Base-by-base conservation (phyloP, 2,888 invertebrate genomes). In the Himalopsyche anomala region DNA sequence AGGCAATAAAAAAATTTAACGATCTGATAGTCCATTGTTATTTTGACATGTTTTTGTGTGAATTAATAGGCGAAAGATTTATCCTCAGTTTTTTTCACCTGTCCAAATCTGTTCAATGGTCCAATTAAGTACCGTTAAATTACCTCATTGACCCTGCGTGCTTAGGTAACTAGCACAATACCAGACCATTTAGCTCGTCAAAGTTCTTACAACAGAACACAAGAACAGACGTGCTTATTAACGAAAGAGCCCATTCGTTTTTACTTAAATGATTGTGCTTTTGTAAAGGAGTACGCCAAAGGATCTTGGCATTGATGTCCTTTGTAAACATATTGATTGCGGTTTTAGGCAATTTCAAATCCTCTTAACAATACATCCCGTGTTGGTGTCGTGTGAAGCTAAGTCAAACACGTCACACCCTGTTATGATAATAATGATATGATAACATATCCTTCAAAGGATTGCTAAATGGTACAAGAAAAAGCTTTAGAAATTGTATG, bases 41-140 rank as follows among this genome's bases (percentile, higher is more conserved):
- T 62, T 62, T 62, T 62, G 62, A 62, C 62, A 62, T 62, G 62
- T 62, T 56, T 56, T 62, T 28, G 28, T 19, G 62, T 62, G 28
- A 62, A 62, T 62, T 19, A 62, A 62, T 62, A 62, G 62, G 62
- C 62, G 62, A 62, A 19, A n/a, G 62, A 62, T 62, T 62, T 19
- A 62, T 62, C 5, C 62, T 62, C 62, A 15, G 9, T 19, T 62
- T 62, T 62, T 62, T 62, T 28, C 62, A 62, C 19, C 62, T 62
- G 62, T 62, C 62, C 62, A 62, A 62, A 62, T 62, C 62, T 62
- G 62, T 62, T 62, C 62, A 62, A 62, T 62, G 62, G 62, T 62
- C 62, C 62, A 62, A 62, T 62, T 62, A 19, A 62, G 62, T 62
- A 62, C 62, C 19, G 62, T 62, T 56, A 62, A 62, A 62, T 62